A percentile compares a stretch with the other conserved stretches of the same genome.
These are phyloP conservation scores for Anoplolepis gracilipes DNA, from an alignment of 1,140 invertebrate genomes.

Conservation along the genomic window DNA sequence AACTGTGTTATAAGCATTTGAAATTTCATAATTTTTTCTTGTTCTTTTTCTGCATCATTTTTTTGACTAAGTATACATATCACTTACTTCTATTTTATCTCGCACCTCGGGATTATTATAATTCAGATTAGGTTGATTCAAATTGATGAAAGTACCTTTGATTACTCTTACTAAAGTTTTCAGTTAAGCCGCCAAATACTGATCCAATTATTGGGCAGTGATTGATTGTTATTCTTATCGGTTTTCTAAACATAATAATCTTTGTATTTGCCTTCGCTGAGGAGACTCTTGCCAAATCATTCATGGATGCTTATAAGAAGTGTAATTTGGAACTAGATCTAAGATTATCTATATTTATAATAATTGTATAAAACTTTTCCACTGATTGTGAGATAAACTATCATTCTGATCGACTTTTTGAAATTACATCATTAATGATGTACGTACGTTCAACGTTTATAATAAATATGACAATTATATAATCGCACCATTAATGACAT, in stretches of 20 bases:
- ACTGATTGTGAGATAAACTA: too few relatives aligned
- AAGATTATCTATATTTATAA: constrained; percentile 81
- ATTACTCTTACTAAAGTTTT: constrained; percentile 82
- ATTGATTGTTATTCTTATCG: constrained; percentile 72
- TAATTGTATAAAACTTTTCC: too few relatives aligned
- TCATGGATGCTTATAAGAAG: constrained; percentile 90
- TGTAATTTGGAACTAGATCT: constrained; percentile 89
- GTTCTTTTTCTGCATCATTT: too few relatives aligned
- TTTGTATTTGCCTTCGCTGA: constrained; percentile 86
- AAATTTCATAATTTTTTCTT: too few relatives aligned
- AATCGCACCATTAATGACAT: too few relatives aligned
- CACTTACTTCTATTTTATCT: constrained; percentile 85
- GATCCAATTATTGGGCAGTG: constrained; percentile 88
- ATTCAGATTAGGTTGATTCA: constrained; percentile 88
- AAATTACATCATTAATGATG: too few relatives aligned
- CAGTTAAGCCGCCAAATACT: constrained; percentile 85
- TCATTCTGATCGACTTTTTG: too few relatives aligned
- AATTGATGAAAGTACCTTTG: constrained; percentile 88
- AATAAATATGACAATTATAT: too few relatives aligned
- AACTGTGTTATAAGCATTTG: too few relatives aligned
- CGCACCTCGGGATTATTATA: constrained; percentile 86
- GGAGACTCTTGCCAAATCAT: constrained; percentile 90
- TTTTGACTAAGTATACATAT: too few relatives aligned
- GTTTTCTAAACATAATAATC: constrained; percentile 92
- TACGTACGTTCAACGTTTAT: too few relatives aligned